These are phyloP conservation scores for Caenorhabditis japonica DNA, from an alignment of 2,888 invertebrate species.

Conservation along the genomic window DNA sequence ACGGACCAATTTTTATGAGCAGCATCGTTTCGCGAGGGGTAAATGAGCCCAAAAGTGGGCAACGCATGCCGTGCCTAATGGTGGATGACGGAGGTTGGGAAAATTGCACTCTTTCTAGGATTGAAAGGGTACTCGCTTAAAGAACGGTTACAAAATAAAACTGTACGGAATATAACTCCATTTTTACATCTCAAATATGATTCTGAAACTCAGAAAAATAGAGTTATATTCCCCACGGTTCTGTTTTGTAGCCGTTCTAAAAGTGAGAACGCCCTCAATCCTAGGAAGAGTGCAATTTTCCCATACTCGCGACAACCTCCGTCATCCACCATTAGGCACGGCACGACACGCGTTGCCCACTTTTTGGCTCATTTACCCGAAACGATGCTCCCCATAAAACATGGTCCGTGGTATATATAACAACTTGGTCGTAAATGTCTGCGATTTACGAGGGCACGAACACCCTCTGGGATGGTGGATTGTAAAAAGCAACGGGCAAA, in stretches of 20 bases:
- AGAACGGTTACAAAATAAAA: too few species aligned
- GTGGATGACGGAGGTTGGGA: constrained; percentile 14
- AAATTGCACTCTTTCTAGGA: neutral
- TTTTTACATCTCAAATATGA: too few species aligned
- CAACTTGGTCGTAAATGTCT: constrained; percentile 47
- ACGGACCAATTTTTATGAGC: constrained; percentile 45
- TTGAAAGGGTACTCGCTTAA: too few species aligned
- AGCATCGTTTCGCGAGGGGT: constrained; percentile 30
- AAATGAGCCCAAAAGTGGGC: constrained; percentile 48
- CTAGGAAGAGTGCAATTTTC: neutral
- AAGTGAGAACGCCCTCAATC: too few species aligned
- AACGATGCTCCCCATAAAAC: constrained; percentile 43
- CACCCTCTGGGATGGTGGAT: constrained; percentile 28
- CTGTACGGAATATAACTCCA: too few species aligned
- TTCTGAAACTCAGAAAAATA: too few species aligned
- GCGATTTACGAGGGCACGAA: constrained; percentile 44
- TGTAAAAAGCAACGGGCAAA: constrained; percentile 38
- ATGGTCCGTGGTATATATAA: constrained; percentile 40
- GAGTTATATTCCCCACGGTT: too few species aligned
- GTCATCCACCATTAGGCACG: constrained; percentile 32
- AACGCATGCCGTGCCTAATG: constrained; percentile 20
- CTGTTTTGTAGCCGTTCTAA: too few species aligned
- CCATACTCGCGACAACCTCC: constrained; percentile 2
- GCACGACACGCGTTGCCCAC: constrained; percentile 8
- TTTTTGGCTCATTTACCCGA: constrained; percentile 48